Evolutionary conservation across 2,888 invertebrate species (phyloP).

Genomic region (Meliscaeva auricollis): DNA sequence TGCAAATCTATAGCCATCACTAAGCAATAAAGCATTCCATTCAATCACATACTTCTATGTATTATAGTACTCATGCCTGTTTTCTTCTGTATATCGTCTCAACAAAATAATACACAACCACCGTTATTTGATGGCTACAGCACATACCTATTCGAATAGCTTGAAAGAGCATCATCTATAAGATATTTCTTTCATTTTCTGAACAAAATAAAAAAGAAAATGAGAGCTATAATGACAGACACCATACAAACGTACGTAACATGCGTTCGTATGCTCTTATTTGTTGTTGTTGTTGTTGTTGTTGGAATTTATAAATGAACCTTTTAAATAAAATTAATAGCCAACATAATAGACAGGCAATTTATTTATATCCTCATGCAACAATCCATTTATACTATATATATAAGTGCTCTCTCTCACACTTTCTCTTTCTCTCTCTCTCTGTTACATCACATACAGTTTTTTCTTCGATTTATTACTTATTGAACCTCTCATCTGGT

Average conservation of each 20-base stretch:
- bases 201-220: no score
- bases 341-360: slow-evolving; percentile 74
- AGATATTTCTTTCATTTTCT: slow-evolving; percentile 16
- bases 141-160: slow-evolving; percentile 6
- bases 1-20: slow-evolving; percentile 35
- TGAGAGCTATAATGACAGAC: no score
- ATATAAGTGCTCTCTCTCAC: no score
- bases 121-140: no score
- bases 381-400: slow-evolving; percentile 55
- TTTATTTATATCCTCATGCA: slow-evolving; percentile 62
- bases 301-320: slow-evolving; percentile 67
- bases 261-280: neutral
- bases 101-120: no score
- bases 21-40: slow-evolving; percentile 54
- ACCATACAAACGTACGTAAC: no score
- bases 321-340: slow-evolving; percentile 72
- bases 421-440: no score
- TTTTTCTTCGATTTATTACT: slow-evolving; percentile 51
- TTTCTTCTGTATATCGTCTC: no score
- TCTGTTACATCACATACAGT: slow-evolving; percentile 51
- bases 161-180: slow-evolving; percentile 3
- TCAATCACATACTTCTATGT: slow-evolving; percentile 18
- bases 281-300: no score
- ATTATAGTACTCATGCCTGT: neutral
- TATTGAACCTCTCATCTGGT: slow-evolving; percentile 38